Percentiles rank a stretch among this genome's conserved stretches.
Evolutionary conservation across 2,888 invertebrate genomes (phyloP).

Genomic region (Drosophila fungiperda): DNA sequence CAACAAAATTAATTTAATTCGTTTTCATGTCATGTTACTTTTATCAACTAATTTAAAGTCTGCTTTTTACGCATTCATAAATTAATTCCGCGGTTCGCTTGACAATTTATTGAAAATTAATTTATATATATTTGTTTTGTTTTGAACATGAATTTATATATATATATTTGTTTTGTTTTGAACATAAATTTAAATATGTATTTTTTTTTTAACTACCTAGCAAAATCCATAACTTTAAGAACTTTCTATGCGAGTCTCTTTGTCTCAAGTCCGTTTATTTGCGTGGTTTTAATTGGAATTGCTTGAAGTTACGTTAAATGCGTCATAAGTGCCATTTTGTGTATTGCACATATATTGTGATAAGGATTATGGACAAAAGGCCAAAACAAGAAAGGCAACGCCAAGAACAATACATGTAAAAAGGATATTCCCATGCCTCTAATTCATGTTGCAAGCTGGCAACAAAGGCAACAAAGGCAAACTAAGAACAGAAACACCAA

Average conservation of each 20-base stretch:
- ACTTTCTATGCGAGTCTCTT: background rate
- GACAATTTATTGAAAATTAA: background rate
- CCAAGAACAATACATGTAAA: background rate
- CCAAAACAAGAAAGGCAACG: background rate
- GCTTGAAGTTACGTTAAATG: conserved; percentile 2
- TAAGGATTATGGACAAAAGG: conserved; percentile 3
- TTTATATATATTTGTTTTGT: background rate
- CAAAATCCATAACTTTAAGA: background rate
- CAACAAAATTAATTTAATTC: background rate
- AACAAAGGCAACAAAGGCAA: conserved; percentile 27
- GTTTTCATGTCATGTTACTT: background rate
- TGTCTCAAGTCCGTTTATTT: background rate
- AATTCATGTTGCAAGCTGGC: conserved; percentile 33
- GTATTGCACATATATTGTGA: conserved; percentile 20
- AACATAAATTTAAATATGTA: background rate
- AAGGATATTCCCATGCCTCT: conserved; percentile 28
- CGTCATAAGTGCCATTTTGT: conserved; percentile 27
- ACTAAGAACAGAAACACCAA: conserved; percentile 4
- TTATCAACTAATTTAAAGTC: background rate
- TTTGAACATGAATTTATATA: background rate
- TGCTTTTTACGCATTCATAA: background rate
- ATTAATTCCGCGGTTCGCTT: background rate
- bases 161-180: too few relatives aligned
- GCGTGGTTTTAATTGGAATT: background rate
- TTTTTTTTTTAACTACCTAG: background rate